phyloP scores from a whole-genome alignment of 2,888 invertebrate genomes.

The Cephus pygmeus region DNA sequence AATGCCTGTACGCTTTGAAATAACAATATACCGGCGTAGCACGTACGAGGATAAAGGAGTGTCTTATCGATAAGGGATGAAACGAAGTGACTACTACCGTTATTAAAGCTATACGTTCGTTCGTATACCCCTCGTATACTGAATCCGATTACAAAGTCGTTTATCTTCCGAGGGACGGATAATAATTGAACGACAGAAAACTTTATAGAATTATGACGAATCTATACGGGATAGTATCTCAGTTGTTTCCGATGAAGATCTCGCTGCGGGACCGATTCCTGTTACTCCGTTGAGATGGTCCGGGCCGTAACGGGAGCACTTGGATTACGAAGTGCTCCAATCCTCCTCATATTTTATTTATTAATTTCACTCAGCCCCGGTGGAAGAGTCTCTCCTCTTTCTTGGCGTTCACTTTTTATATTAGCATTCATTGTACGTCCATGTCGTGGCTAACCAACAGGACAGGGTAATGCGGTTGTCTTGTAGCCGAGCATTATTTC shows the following conservation, averaged over 20 bases:
- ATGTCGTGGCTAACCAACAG: conserved; percentile 16
- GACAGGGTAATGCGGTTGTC: conserved; percentile 54
- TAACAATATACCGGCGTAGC: not conserved
- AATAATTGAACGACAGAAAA: not conserved
- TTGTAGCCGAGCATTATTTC: conserved; percentile 55
- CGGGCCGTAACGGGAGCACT: not conserved
- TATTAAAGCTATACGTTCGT: not conserved
- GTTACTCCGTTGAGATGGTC: not conserved
- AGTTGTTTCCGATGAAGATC: not conserved
- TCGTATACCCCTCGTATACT: not conserved
- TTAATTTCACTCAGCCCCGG: conserved; percentile 32
- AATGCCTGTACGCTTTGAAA: not conserved
- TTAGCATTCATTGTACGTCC: conserved; percentile 39
- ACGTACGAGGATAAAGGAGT: not conserved
- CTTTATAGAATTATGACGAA: not conserved
- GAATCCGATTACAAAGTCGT: not conserved
- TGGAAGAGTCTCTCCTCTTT: conserved; percentile 19
- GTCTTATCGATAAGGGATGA: not conserved
- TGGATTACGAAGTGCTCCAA: not conserved
- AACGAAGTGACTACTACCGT: not conserved
- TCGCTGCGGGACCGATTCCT: not conserved
- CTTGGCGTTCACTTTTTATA: conserved; percentile 40
- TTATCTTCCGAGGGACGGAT: not conserved
- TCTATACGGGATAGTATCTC: not conserved
- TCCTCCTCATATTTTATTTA: conserved; percentile 39